Base-by-base conservation (phyloP, 64 coral and sea anemone genomes). In the Astreopora myriophthalma region DNA sequence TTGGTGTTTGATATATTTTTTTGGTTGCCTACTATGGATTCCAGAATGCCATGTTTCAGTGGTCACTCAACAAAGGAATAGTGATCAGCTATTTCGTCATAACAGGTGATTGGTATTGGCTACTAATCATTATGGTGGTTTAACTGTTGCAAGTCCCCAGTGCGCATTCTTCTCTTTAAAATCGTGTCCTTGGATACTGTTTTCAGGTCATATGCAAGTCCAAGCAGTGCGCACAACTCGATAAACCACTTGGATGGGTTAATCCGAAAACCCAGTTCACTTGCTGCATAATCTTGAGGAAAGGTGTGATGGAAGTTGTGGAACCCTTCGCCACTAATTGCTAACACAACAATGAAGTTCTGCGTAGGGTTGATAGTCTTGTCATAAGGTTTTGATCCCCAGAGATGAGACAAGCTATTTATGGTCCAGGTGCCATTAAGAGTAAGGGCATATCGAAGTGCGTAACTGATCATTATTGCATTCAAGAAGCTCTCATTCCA, bases 231-330 rank as follows among this genome's bases (percentile, higher is more conserved):
- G 19, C 29, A 88, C 1, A 88, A 31, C 26, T 94, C 81, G 51
- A 94, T 94, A 0, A 94, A 51, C 44, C 74, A 63, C 14, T 86
- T 94, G 0, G 85, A 67, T 1, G 89, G 23, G 35, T 94, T 94
- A 8, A 35, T 26, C 19, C 63, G 73, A n/a, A 71, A 84, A 29
- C 94, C 94, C 40, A 92, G 64, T 48, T 95, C 94, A 75, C 94
- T 95, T 19, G 93, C 72, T 13, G 93, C 64, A 69, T 94, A 94
- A 24, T 94, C 92, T 17, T 88, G 86, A 4, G 92, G 92, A 31
- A 94, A 94, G 4, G 93, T 95, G 37, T 95, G 93, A 69, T 95
- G 93, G 22, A 86, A 95, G 71, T 95, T 95, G 36, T 94, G 92
- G 33, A 83, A 94, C 1, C 92, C 92, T 37, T 94, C 92, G 0